phyloP scores from a whole-genome alignment of 2,113 vertebrate genomes.

The Neogale vison region DNA sequence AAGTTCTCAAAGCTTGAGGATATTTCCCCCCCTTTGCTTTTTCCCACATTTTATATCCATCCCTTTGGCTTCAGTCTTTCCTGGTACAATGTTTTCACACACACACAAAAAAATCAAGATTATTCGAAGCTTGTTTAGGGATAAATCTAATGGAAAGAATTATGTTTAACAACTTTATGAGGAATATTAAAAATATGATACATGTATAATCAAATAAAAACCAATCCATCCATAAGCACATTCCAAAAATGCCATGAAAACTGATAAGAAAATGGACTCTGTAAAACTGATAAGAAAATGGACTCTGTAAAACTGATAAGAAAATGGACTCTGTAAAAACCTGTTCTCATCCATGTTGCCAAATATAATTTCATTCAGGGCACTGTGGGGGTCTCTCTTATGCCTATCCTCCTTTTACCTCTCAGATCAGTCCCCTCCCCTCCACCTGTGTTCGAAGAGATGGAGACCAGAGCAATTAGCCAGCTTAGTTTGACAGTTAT shows the following conservation, averaged over 20 bases:
- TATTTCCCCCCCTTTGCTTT: constrained; percentile 9
- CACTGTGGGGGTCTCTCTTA: neutral
- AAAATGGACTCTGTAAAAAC: neutral
- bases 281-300: neutral
- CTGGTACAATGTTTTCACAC: neutral
- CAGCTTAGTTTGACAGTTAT: constrained; percentile 55
- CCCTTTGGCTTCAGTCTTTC: constrained; percentile 22
- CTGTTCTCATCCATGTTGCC: neutral
- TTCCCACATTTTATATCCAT: neutral
- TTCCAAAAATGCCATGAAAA: constrained; percentile 37
- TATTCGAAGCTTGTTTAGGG: neutral
- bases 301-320: no score
- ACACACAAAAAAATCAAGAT: neutral
- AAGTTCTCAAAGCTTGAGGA: constrained; percentile 33
- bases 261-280: neutral
- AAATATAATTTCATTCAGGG: neutral
- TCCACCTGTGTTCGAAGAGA: neutral
- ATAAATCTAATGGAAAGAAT: constrained; percentile 20
- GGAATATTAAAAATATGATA: constrained; percentile 40
- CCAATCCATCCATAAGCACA: neutral
- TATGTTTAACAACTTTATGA: constrained; percentile 28
- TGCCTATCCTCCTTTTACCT: neutral
- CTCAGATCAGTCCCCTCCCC: neutral
- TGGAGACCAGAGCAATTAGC: constrained; percentile 56
- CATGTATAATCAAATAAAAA: constrained; percentile 43